Percentiles rank a stretch among this genome's conserved stretches.
phyloP scores from a whole-genome alignment of 2,888 invertebrate genomes.

The Metellina segmentata region DNA sequence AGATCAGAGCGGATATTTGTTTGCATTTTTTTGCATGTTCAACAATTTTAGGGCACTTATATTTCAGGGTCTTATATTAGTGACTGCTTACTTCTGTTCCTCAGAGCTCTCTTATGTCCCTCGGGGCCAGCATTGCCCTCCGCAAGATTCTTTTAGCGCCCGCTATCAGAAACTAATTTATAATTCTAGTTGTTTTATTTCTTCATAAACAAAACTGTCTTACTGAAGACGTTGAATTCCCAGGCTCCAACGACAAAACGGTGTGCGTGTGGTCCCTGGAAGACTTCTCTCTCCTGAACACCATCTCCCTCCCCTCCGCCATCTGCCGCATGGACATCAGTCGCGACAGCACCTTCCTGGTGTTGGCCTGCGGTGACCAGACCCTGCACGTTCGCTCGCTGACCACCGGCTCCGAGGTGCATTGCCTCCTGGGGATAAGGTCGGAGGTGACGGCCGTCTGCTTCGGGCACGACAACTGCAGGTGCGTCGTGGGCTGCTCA shows the following conservation, averaged over 20 bases:
- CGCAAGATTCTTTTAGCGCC: no score
- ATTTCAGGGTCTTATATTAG: no score
- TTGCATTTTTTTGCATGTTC: no score
- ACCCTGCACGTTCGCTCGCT: constrained; percentile 91
- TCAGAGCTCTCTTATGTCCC: no score
- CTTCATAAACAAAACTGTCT: no score
- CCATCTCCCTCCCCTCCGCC: constrained; percentile 87
- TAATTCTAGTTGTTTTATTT: no score
- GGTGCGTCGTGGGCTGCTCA: constrained; percentile 89
- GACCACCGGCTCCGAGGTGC: constrained; percentile 93
- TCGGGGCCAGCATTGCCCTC: no score
- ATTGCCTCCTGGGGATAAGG: constrained; percentile 86
- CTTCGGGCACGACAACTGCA: constrained; percentile 89
- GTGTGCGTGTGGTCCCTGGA: constrained; percentile 93
- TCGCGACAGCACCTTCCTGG: constrained; percentile 92
- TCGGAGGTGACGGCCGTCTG: constrained; percentile 86
- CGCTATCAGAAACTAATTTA: no score
- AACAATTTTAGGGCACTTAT: no score
- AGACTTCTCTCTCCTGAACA: constrained; percentile 89
- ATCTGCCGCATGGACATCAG: constrained; percentile 90
- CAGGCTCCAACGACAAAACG: constrained; percentile 85
- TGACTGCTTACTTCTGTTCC: no score
- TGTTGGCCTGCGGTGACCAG: constrained; percentile 92
- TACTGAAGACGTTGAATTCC: neutral
- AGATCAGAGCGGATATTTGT: no score